Evolutionary conservation across 92 coral and sea anemone species (phyloP).

Genomic region (Micromussa lordhowensis): DNA sequence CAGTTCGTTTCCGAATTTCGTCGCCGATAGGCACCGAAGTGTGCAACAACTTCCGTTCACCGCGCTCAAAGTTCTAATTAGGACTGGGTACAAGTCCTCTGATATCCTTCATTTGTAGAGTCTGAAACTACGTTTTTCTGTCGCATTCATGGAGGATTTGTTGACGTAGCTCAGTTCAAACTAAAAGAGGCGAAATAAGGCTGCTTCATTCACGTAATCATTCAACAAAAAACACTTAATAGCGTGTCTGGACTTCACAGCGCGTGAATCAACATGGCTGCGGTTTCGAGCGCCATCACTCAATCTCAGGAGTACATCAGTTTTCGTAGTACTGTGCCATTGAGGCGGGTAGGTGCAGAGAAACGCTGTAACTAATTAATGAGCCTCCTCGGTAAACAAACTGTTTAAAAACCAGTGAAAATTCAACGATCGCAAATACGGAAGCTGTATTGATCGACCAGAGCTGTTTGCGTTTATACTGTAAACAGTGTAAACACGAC

Average conservation of each 20-base stretch:
- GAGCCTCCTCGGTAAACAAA: background rate
- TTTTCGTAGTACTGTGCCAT: constrained; percentile 93
- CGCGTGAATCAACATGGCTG: constrained; percentile 33
- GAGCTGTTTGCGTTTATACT: no score
- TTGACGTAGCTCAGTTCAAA: background rate
- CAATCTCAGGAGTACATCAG: constrained; percentile 94
- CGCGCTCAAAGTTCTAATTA: background rate
- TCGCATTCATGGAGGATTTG: constrained; percentile 21
- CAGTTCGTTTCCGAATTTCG: no score
- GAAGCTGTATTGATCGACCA: background rate
- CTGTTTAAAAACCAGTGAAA: background rate
- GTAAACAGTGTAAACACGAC: no score
- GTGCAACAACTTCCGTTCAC: background rate
- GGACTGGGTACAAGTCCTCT: background rate
- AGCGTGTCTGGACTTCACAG: background rate
- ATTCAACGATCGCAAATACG: background rate
- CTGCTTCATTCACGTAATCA: background rate
- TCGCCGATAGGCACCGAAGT: no score
- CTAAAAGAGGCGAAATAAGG: background rate
- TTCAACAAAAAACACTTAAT: background rate
- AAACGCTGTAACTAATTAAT: background rate
- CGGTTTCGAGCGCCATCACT: constrained; percentile 69
- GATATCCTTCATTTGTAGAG: background rate
- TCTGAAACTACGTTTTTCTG: background rate
- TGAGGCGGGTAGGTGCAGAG: constrained; percentile 75